Conservation (phyloP, 53 echinoderm and acorn worm species). For the Actinopyga echinites region DNA sequence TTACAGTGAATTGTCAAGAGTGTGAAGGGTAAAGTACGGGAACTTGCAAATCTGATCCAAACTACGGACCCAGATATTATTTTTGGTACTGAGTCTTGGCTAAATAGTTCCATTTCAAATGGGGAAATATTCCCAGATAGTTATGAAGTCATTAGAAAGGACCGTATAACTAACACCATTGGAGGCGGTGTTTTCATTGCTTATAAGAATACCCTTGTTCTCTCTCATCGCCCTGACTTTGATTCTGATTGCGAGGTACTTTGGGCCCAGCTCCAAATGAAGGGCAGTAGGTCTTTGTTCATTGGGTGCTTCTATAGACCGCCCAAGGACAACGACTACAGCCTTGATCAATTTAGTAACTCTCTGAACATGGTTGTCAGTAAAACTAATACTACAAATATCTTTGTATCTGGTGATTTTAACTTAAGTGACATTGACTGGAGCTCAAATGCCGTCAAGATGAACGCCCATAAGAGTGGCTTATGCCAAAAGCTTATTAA, state of each 20-base stretch:
- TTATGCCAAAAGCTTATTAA: conserved; percentile 30
- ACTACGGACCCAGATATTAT: conserved; percentile 43
- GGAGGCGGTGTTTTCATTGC: conserved; percentile 51
- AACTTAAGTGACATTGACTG: neutral
- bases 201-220: conserved; percentile 23
- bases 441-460: neutral
- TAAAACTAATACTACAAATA: neutral
- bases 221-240: conserved; percentile 4
- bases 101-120: conserved; percentile 22
- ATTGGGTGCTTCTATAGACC: conserved; percentile 35
- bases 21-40: conserved; percentile 27
- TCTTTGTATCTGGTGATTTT: conserved; percentile 24
- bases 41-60: conserved; percentile 40
- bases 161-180: neutral
- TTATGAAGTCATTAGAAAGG: conserved; percentile 34
- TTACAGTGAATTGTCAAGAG: conserved; percentile 32
- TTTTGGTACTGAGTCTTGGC: conserved; percentile 39
- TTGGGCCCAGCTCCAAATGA: conserved; percentile 44
- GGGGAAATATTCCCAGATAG: conserved; percentile 42
- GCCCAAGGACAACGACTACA: conserved; percentile 4
- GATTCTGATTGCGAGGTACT: neutral
- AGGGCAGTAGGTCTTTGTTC: conserved; percentile 34
- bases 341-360: neutral
- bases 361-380: neutral
- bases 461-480: conserved; percentile 27